Base-by-base conservation (phyloP, 2,888 invertebrate species). In the Luperina nickerlii region DNA sequence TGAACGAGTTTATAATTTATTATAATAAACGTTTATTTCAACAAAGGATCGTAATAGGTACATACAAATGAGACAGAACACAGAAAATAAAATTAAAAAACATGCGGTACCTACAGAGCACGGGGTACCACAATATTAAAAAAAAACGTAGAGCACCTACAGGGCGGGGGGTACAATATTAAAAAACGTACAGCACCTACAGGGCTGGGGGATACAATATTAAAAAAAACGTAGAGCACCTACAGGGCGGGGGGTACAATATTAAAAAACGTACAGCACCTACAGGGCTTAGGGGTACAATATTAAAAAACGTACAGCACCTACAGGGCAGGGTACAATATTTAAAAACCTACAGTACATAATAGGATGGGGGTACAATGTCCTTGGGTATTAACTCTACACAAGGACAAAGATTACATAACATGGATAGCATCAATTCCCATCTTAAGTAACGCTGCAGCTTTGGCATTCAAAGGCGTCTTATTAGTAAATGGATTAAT, bases 401-500 rank as follows among this genome's bases (percentile, higher is more conserved):
- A 38, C 38, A 38, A 38, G 38, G 6, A 38, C 38, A 38, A 38
- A 38, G 38, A 38, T 38, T 38, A 68, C 1, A 27, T 3, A 27
- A 69, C 27, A 48, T 69, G 4, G 0, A 48, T 0, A 20, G 48
- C 7, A 48, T 69, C 11, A 13, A 8, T 0, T 69, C 68, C 68
- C 68, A 69, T 69, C 13, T 69, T 69, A 20, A 48, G 48, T 48
- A 69, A 20, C 27, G 68, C 48, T 48, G 20, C 20, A 20, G 68
- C 68, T 69, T 48, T 69, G 48, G 68, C 48, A 27, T 27, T 20
- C 48, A 48, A 1, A 4, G 68, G 68, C 20, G 13, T 48, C 13
- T 69, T 27, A 0, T 20, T 69, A 48, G 68, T 20, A 69, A 6
- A 69, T 27, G 68, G 68, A 27, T 69, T 69, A 20, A 69, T 69